These are phyloP conservation scores for Pelobates cultripes DNA, from an alignment of 2,797 vertebrate species.

Conservation along the genomic window DNA sequence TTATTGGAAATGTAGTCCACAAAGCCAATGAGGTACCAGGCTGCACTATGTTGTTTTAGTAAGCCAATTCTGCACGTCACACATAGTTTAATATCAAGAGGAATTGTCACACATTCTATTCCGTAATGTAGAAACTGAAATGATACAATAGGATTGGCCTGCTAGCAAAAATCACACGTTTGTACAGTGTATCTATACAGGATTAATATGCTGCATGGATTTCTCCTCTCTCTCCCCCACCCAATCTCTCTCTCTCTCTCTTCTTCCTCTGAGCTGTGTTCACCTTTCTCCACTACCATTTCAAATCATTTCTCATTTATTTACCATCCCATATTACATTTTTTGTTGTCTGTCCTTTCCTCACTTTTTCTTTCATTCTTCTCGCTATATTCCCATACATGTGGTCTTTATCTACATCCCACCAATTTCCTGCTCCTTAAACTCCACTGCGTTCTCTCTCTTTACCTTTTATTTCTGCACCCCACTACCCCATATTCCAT, in stretches of 20 bases:
- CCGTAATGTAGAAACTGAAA: no score
- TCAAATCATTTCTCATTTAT: background rate
- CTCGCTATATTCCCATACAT: background rate
- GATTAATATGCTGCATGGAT: conserved; percentile 45
- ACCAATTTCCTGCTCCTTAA: background rate
- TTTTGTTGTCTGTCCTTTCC: background rate
- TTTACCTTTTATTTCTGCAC: background rate
- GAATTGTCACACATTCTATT: no score
- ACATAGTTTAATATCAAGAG: no score
- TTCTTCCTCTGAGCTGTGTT: background rate
- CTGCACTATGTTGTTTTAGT: no score
- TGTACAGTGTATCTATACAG: conserved; percentile 20
- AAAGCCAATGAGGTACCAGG: no score
- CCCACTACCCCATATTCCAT: background rate
- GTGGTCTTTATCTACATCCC: background rate
- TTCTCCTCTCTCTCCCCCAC: conserved; percentile 12
- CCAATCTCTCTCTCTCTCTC: background rate
- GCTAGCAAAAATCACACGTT: background rate
- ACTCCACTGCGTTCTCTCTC: background rate
- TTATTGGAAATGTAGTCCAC: no score
- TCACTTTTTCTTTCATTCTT: background rate
- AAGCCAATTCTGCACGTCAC: no score
- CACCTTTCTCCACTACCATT: background rate
- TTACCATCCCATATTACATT: background rate
- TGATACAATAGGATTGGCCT: background rate